Conservation (phyloP, 2,797 vertebrate genomes). For the Microctenopoma steveboyesi region DNA sequence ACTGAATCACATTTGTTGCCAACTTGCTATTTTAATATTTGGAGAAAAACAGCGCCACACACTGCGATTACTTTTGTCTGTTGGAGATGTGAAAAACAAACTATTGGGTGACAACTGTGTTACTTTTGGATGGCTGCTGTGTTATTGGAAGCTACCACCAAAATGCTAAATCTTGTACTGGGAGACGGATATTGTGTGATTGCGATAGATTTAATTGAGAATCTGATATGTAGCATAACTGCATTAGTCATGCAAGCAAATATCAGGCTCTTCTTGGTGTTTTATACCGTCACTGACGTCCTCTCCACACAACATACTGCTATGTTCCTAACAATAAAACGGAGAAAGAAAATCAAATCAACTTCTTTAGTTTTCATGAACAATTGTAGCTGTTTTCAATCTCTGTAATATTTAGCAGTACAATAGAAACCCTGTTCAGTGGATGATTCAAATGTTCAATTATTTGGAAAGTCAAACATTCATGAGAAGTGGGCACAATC, state of each 20-base stretch:
- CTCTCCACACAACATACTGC: not conserved
- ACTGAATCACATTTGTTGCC: conserved; percentile 52
- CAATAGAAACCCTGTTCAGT: not conserved
- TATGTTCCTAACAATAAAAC: not conserved
- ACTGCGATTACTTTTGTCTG: conserved; percentile 34
- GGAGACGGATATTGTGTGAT: conserved; percentile 35
- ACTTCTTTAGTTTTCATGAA: not conserved
- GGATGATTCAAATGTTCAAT: not conserved
- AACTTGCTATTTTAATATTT: conserved; percentile 46
- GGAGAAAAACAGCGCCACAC: conserved; percentile 28
- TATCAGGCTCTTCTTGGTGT: conserved; percentile 8
- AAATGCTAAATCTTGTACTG: conserved; percentile 10
- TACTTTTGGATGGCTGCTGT: conserved; percentile 18
- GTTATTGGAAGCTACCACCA: conserved; percentile 15
- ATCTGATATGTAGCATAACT: not conserved
- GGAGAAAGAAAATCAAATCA: not conserved
- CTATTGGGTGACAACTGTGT: conserved; percentile 29
- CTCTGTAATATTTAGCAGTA: not conserved
- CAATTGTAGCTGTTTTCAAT: conserved; percentile 12
- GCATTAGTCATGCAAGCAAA: conserved; percentile 16
- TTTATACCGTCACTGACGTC: no score
- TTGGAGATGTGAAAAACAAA: conserved; percentile 53
- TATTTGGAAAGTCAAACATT: not conserved
- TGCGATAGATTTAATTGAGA: conserved; percentile 35
- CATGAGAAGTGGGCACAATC: conserved; percentile 6